Base-by-base conservation (phyloP, 2,113 vertebrate genomes). In the Tragelaphus buxtoni region DNA sequence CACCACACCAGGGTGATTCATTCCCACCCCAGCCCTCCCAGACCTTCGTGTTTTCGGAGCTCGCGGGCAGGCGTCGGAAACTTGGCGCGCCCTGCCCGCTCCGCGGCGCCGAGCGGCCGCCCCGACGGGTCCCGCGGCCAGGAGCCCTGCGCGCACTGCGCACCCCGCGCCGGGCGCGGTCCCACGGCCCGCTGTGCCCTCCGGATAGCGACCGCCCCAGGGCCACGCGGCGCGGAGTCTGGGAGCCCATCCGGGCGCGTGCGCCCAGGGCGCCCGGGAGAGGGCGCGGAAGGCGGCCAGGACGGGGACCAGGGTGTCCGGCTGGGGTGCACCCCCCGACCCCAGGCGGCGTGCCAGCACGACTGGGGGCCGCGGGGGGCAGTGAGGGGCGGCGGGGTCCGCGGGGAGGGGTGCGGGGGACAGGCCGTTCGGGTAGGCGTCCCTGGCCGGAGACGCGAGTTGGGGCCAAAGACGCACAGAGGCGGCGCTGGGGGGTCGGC, bases 1-100 rank as follows among this genome's bases (percentile, higher is more conserved):
- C 97, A 56, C 95, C 58, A 65, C 81, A 86, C 88, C 77, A 80
- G 95, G 96, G 97, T 98, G 97, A 98, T 97, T 98, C 97, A 98
- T 86, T 39, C 95, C 93, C 58, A 80, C 95, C 35, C 30, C 55
- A 47, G 86, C 65, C 97, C 88, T 89, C 94, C 96, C 97, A 35
- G 91, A 76, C 94, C 96, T 90, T 72, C 94, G 22, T 92, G 96
- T 96, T 96, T 96, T 97, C 87, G n/a, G 88, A 95, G 97, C 95
- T 90, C 77, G 18, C n/a, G 60, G 95, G 94, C 93, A 69, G 93
- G 81, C 95, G 13, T 84, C 51, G 94, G 98, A 97, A 98, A 98
- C 91, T 98, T 97, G 98, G 97, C 94, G 93, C 82, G 51, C 86
- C 56, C 86, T 28, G 90, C 61, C 80, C 26, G 11, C 74, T 74